Base-by-base conservation (phyloP, 2,888 invertebrate species). In the Stenodera caucasica region DNA sequence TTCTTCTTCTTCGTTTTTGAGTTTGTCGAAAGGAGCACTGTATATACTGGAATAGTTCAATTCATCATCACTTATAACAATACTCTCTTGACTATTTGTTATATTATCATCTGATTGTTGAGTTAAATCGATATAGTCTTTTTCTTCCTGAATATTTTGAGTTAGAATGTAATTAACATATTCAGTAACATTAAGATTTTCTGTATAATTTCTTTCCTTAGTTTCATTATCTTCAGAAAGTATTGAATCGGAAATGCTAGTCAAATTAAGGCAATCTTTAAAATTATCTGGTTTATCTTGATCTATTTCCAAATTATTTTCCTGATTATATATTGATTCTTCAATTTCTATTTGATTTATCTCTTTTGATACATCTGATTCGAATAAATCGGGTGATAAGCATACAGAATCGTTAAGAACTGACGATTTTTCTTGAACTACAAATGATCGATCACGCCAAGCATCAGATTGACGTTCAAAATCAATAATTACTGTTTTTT, bases 31-130 rank as follows among this genome's bases (percentile, higher is more conserved):
- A 15, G 69, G 64, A 29, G 63, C 75, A 71, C 82, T 80, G 52
- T 86, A 75, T 2, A 61, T 56, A 53, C 72, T 72, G 0, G 88
- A 88, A 78, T 88, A 88, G 71, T 88, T 85, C 21, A 88, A 77
- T 80, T 88, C 88, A 67, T 85, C 85, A 71, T 88, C 87, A 49
- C 83, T 84, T 61, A 85, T 78, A 62, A 78, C 74, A 40, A 75
- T 74, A 50, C 70, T 71, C 54, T 69, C 71, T 64, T 69, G 65
- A 35, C 63, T 63, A n/a, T 30, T 32, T 18, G 53, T 32, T 32
- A 30, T 14, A 52, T 55, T 53, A 3, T 60, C 58, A 23, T 59
- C 56, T 14, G 45, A 21, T 45, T 45, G 21, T 18, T 45, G 11
- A 0, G 45, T 45, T 18, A 45, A 6, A 49, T 56, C 37, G 15